phyloP scores from a whole-genome alignment of 2,888 invertebrate species.

The Platynereis dumerilii region DNA sequence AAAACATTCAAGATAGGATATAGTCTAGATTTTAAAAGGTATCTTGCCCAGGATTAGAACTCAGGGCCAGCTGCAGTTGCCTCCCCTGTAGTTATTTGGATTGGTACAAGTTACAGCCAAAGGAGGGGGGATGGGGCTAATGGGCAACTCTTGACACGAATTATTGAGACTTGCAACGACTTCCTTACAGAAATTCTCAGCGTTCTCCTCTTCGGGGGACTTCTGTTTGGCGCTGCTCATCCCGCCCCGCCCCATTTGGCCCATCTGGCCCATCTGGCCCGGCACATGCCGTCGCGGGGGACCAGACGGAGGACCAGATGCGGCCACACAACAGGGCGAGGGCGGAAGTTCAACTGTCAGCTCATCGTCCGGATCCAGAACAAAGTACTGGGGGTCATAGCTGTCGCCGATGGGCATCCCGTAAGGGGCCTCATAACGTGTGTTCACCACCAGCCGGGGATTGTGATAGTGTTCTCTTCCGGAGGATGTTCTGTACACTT shows the following conservation, averaged over 20 bases:
- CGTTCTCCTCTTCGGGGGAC: conserved; percentile 35
- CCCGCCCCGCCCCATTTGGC: conserved; percentile 11
- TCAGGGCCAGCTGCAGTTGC: conserved; percentile 39
- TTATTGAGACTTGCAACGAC: conserved; percentile 22
- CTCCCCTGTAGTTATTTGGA: conserved; percentile 6
- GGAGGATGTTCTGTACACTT: conserved; percentile 29
- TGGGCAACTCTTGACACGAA: conserved; percentile 37
- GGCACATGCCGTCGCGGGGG: conserved; percentile 9
- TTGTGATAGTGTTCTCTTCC: conserved; percentile 26
- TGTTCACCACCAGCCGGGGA: conserved; percentile 19
- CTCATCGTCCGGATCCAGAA: conserved; percentile 20
- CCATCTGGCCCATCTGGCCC: conserved; percentile 11
- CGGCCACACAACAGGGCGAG: background rate
- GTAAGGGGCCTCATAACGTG: conserved; percentile 10
- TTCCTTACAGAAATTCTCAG: conserved; percentile 32
- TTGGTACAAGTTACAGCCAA: conserved; percentile 8
- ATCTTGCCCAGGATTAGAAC: background rate
- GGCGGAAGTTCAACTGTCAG: background rate
- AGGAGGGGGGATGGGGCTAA: conserved; percentile 28
- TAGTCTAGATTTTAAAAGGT: no score
- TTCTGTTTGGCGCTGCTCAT: conserved; percentile 26
- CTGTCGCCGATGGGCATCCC: conserved; percentile 5
- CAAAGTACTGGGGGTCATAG: conserved; percentile 26
- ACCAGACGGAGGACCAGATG: background rate
- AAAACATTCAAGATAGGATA: no score